phyloP scores from a whole-genome alignment of 2,797 vertebrate species.

The Sternotherus odoratus region DNA sequence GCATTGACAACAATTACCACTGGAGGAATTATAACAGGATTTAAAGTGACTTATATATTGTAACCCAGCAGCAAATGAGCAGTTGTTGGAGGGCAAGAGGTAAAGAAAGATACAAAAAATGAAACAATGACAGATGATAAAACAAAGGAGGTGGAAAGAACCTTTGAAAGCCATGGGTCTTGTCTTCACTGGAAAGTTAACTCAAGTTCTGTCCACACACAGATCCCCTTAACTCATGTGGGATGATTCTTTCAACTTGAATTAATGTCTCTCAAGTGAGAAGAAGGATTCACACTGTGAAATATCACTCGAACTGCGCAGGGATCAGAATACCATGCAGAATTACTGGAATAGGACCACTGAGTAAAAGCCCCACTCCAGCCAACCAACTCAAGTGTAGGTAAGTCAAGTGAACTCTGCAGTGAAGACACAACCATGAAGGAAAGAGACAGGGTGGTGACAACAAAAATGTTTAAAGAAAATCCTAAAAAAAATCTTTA shows the following conservation, averaged over 20 bases:
- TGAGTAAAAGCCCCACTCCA: too few species aligned
- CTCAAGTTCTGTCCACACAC: neutral
- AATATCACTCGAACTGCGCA: slow-evolving; percentile 21
- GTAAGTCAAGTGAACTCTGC: slow-evolving; percentile 22
- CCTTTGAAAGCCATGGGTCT: neutral
- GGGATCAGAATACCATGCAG: neutral
- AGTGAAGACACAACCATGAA: slow-evolving; percentile 39
- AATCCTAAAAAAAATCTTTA: slow-evolving; percentile 21
- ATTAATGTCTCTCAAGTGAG: slow-evolving; percentile 44
- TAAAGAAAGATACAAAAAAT: slow-evolving; percentile 1
- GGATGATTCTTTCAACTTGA: neutral
- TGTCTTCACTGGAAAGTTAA: slow-evolving; percentile 38
- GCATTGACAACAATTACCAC: neutral
- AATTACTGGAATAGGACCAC: slow-evolving; percentile 10
- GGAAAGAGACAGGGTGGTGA: slow-evolving; percentile 55
- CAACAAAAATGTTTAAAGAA: slow-evolving; percentile 39
- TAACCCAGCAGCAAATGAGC: slow-evolving; percentile 12
- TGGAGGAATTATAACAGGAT: neutral
- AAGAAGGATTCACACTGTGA: slow-evolving; percentile 32
- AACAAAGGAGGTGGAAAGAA: neutral
- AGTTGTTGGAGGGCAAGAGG: neutral
- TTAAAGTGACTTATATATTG: neutral
- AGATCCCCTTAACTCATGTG: neutral
- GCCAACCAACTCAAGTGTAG: neutral
- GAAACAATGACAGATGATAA: neutral